These are phyloP conservation scores for Pedetes capensis DNA, from an alignment of 2,113 vertebrate species.

Conservation along the genomic window DNA sequence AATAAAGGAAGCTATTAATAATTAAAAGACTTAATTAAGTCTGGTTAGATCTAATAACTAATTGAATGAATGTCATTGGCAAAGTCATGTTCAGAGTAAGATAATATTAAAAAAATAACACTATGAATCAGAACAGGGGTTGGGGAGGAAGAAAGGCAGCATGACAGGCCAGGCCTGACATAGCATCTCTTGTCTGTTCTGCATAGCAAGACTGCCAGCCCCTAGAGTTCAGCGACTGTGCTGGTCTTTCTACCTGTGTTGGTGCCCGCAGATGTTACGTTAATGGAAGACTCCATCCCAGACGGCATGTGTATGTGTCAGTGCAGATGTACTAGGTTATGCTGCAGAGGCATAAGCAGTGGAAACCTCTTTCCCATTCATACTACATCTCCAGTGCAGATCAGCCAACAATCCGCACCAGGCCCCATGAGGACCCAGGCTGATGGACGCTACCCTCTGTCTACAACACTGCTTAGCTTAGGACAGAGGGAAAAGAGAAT, in stretches of 20 bases:
- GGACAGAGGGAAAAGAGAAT: background rate
- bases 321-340: background rate
- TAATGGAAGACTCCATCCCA: background rate
- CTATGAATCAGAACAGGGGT: background rate
- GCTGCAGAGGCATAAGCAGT: background rate
- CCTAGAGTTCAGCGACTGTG: background rate
- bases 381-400: background rate
- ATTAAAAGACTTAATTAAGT: conserved; percentile 15
- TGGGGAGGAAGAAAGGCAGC: background rate
- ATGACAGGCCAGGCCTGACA: background rate
- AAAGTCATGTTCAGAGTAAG: background rate
- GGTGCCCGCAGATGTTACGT: background rate
- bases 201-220: too few species aligned
- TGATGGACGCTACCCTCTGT: background rate
- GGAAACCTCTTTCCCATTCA: background rate
- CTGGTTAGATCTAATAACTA: background rate
- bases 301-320: background rate
- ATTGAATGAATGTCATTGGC: background rate
- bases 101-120: background rate
- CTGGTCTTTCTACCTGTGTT: background rate
- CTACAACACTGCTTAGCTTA: background rate
- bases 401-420: background rate
- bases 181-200: background rate
- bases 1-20: conserved; percentile 31
- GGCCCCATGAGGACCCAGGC: background rate